Percentiles rank a stretch among this genome's conserved stretches.
Evolutionary conservation across 2,888 invertebrate species (phyloP).

Genomic region (Cyaniris semiargus): DNA sequence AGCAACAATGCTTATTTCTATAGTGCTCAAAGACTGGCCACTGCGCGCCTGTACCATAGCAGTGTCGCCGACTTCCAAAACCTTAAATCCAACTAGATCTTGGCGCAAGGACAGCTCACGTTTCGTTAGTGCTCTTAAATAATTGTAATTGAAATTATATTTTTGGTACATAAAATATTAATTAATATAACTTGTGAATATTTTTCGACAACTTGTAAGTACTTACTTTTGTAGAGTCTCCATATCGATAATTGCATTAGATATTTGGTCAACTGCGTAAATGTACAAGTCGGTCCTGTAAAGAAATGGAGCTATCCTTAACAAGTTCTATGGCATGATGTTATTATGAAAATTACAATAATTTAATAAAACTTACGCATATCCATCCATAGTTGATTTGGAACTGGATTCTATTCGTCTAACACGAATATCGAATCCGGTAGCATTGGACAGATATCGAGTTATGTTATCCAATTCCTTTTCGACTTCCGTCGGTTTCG

Average conservation of each 20-base stretch:
- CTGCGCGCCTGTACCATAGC: slow-evolving; percentile 64
- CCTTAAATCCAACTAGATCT: slow-evolving; percentile 83
- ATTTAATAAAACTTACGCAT: slow-evolving; percentile 80
- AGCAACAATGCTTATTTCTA: slow-evolving; percentile 90
- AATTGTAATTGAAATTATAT: slow-evolving; percentile 18
- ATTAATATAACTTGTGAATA: not conserved
- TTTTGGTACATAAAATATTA: not conserved
- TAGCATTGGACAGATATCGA: slow-evolving; percentile 84
- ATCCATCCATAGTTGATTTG: slow-evolving; percentile 83
- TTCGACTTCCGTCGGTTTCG: slow-evolving; percentile 88
- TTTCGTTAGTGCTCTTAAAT: slow-evolving; percentile 82
- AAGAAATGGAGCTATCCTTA: slow-evolving; percentile 41
- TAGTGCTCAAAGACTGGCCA: slow-evolving; percentile 79
- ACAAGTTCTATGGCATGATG: not conserved
- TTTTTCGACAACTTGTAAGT: not conserved
- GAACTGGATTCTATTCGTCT: slow-evolving; percentile 88
- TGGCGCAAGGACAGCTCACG: slow-evolving; percentile 82
- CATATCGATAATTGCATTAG: slow-evolving; percentile 90
- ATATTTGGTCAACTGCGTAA: slow-evolving; percentile 90
- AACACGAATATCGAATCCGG: slow-evolving; percentile 89
- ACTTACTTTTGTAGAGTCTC: slow-evolving; percentile 87
- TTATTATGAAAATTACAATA: not conserved
- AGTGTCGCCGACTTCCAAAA: slow-evolving; percentile 83
- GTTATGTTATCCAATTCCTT: slow-evolving; percentile 85
- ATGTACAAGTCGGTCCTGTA: slow-evolving; percentile 91